phyloP scores from a whole-genome alignment of 2,797 vertebrate species.

The Oceanodroma leucorhoa region DNA sequence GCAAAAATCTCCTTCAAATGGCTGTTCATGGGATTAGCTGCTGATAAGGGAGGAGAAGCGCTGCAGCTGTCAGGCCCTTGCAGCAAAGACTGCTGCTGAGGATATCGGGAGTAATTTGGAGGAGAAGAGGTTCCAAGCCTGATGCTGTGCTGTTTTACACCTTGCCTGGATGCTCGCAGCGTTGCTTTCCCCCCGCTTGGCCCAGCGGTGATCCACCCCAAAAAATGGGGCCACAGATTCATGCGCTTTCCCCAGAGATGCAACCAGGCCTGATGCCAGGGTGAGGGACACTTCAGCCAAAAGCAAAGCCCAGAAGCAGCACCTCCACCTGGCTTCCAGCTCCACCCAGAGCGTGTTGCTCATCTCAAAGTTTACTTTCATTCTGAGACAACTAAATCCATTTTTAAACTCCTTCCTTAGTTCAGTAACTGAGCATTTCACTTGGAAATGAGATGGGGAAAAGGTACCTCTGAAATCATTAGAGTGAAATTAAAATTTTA shows the following conservation, averaged over 20 bases:
- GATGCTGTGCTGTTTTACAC: background rate
- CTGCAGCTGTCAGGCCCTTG: background rate
- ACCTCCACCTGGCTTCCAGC: background rate
- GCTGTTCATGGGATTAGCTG: background rate
- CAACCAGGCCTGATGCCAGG: background rate
- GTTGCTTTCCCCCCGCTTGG: background rate
- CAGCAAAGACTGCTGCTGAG: background rate
- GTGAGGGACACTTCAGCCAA: background rate
- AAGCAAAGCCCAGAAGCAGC: background rate
- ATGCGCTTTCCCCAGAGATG: background rate
- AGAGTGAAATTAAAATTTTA: conserved; percentile 14
- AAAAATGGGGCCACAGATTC: background rate
- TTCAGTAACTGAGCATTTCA: background rate
- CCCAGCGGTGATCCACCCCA: background rate
- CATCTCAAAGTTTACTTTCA: background rate
- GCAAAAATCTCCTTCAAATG: background rate
- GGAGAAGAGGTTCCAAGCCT: background rate
- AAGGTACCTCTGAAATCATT: conserved; percentile 9
- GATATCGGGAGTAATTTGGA: background rate
- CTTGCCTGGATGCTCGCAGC: background rate
- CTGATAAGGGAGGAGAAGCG: background rate
- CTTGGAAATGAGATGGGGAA: conserved; percentile 35
- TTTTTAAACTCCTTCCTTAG: background rate
- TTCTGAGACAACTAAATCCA: background rate
- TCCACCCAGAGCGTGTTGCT: background rate